Base-by-base conservation (phyloP, 2,888 invertebrate species). In the Lathronympha strigana region DNA sequence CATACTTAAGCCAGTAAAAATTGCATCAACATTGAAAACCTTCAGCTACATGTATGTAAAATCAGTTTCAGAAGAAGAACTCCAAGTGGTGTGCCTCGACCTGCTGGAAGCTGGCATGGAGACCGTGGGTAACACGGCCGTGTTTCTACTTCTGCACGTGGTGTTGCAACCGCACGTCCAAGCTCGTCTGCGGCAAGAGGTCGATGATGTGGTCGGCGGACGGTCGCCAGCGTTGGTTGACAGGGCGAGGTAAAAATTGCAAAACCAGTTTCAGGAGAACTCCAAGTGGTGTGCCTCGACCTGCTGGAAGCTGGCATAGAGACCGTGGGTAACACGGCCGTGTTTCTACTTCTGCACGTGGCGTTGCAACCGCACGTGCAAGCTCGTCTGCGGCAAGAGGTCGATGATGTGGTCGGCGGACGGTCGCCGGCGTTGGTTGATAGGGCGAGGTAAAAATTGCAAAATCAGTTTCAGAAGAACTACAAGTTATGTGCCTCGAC, bases 21-120 rank as follows among this genome's bases (percentile, higher is more conserved):
- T n/a, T 33, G 11, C 33, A 5, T 9, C 11, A 33, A 33, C 33
- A n/a, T n/a, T n/a, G n/a, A n/a, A n/a, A n/a, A n/a, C n/a, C n/a
- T n/a, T n/a, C n/a, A n/a, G n/a, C n/a, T n/a, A n/a, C n/a, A n/a
- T n/a, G n/a, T n/a, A n/a, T n/a, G 2, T 40, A 17, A 9, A 8
- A 17, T 2, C 19, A 88, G 88, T 86, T 71, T 79, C 86, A 68
- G 82, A 83, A 38, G 85, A 90, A 72, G 87, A 88, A 43, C 80
- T 92, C 4, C 84, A 88, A 78, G 87, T 90, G 0, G 84, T 95
- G 1, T 95, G 95, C 73, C 77, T 95, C 73, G 95, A 95, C 74
- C 82, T 95, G 63, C 93, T 95, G 25, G 93, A 95, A 85, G 95
- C 95, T 5, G 95, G 95, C 0, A 93, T 94, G 57, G 95, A 95